Conservation (phyloP, 1,140 invertebrate species). For the Penaeus chinensis region DNA sequence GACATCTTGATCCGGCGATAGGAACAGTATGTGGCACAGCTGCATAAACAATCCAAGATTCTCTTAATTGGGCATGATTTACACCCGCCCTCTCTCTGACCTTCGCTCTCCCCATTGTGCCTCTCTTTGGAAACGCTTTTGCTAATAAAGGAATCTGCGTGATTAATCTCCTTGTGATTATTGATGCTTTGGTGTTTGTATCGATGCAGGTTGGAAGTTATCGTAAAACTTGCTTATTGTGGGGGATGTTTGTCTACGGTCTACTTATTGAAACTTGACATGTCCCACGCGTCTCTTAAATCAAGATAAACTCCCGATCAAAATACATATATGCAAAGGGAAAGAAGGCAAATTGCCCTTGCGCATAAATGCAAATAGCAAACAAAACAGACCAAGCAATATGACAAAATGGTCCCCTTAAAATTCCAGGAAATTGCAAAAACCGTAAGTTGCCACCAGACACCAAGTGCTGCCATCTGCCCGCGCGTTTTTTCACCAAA, state of each 20-base stretch:
- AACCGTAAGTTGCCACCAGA: constrained; percentile 10
- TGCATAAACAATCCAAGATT: constrained; percentile 37
- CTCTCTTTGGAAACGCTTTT: not conserved
- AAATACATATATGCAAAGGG: too few relatives aligned
- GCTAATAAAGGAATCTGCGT: not conserved
- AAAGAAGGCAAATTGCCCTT: too few relatives aligned
- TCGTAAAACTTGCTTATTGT: too few relatives aligned
- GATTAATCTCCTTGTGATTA: too few relatives aligned
- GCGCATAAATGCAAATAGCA: not conserved
- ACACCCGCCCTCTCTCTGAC: constrained; percentile 8
- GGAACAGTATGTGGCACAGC: constrained; percentile 33
- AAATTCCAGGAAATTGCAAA: too few relatives aligned
- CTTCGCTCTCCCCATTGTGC: not conserved
- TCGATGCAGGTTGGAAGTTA: too few relatives aligned
- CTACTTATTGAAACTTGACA: too few relatives aligned
- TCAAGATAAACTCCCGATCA: too few relatives aligned
- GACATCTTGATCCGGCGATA: constrained; percentile 32
- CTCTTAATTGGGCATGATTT: constrained; percentile 52
- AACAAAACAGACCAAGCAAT: not conserved
- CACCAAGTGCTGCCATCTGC: constrained; percentile 24
- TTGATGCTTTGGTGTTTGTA: too few relatives aligned
- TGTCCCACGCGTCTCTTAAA: too few relatives aligned
- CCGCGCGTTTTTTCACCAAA: constrained; percentile 23
- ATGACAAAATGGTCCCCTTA: too few relatives aligned
- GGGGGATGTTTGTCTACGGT: too few relatives aligned